Base-by-base conservation (phyloP, 2,113 vertebrate species). In the Calonectris borealis region DNA sequence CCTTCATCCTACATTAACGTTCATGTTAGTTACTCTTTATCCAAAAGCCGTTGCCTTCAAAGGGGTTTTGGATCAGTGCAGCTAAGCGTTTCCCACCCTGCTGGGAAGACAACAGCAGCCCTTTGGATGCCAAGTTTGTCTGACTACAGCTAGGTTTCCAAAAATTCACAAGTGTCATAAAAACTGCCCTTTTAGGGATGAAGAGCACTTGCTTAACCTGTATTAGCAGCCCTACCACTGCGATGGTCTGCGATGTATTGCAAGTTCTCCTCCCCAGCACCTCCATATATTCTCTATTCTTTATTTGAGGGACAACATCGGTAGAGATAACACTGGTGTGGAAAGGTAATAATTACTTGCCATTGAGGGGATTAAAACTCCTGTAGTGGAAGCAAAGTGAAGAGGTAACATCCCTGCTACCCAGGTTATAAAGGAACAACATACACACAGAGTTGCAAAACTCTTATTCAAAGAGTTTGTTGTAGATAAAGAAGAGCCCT, bases 341-440 rank as follows among this genome's bases (percentile, higher is more conserved):
- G 89, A 69, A 97, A 97, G 76, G 96, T 94, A 97, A 58, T 92
- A 96, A 97, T 93, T 97, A 90, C 26, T 68, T 64, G 85, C 58
- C 88, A 79, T 40, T 70, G 58, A 54, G 16, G 29, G 95, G 92
- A 96, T 96, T 91, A 95, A 96, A 98, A 97, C 73, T 93, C 10
- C 60, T 85, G 73, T 40, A 66, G 87, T 60, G 55, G 88, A 96
- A 94, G 91, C 75, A 71, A 88, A 89, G 21, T 4, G 24, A 90
- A 91, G 27, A 22, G 22, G 8, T 46, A 82, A 82, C 71, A 91
- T 77, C 77, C 65, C 24, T 82, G 49, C 85, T 96, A 70, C 36
- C 73, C 79, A 94, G 77, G 49, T 94, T 96, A 79, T 58, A 85
- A 91, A 84, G 16, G 17, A 61, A 72, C 19, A 82, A 90, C 5